Evolutionary conservation across 2,888 invertebrate genomes (phyloP), one percentile per base, ranked within the genome.

Genomic region (Gari tellinella): DNA sequence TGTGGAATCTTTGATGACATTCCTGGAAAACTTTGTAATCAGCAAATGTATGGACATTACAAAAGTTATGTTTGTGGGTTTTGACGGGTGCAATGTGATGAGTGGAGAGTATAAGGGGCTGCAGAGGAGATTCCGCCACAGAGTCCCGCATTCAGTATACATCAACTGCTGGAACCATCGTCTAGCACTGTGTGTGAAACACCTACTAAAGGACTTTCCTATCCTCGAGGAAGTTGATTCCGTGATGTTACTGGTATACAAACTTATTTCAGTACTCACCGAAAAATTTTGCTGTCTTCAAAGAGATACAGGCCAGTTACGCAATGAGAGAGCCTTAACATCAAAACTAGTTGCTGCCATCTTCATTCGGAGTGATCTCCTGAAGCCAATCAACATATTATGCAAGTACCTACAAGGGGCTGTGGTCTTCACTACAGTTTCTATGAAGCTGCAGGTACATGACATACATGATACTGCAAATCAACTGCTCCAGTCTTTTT

Each of bases 81-180:
- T 65, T 46, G 77, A 77, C 41, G 72, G 65, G 1, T 63, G 64
- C 40, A 77, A 72, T 41, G 48, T 57, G 15, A 77, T 77, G 77
- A 72, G 69, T n/a, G n/a, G n/a, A n/a, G n/a, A n/a, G n/a, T n/a
- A n/a, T n/a, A n/a, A n/a, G 55, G 67, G 67, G 15, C 14, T 67
- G 25, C 61, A 67, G 40, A 60, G 61, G 41, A 7, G 67, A 0
- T 53, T 67, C 14, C 7, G 55, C 19, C 38, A 67, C 38, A 17
- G 21, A 0, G 55, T 53, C 1, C 61, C 55, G 19, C 55, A 55
- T 25, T 55, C 48, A 2, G 0, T 61, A 2, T 67, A 67, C 17
- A 55, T 61, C 17, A 61, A 67, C 21, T 67, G 61, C 23, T 23
- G 67, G 12, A 67, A 37, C 19, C 67, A 60, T 15, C 0, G 31